These are phyloP conservation scores for Todiramphus saurophagus DNA, from an alignment of 2,113 vertebrate species.

Conservation along the genomic window DNA sequence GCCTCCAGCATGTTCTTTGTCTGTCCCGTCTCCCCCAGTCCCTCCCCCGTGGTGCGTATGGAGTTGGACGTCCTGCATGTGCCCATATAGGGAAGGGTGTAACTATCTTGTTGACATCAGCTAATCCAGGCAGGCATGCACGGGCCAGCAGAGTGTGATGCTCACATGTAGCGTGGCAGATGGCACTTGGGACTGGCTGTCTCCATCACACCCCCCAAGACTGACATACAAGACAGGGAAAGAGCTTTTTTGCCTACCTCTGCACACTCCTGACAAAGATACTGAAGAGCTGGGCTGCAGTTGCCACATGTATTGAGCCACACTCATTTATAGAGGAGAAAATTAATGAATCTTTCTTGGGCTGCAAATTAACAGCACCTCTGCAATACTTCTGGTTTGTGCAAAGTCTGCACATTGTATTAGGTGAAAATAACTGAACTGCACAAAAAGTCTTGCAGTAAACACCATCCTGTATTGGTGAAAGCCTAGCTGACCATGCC, in stretches of 20 bases:
- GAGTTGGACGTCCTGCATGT: not conserved
- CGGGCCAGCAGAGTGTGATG: conserved; percentile 15
- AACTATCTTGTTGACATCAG: not conserved
- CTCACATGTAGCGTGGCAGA: not conserved
- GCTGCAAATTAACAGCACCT: not conserved
- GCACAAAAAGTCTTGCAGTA: not conserved
- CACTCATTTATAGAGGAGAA: not conserved
- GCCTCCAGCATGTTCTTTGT: not conserved
- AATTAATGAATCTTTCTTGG: not conserved
- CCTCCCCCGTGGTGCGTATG: not conserved
- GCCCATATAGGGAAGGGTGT: conserved; percentile 36
- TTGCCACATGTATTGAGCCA: not conserved
- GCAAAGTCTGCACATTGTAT: not conserved
- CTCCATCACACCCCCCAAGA: conserved; percentile 18
- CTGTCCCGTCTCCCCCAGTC: not conserved
- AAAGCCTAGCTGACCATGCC: not conserved
- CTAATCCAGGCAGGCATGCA: conserved; percentile 34
- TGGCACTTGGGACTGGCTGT: conserved; percentile 22
- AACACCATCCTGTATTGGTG: not conserved
- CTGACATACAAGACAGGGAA: not conserved
- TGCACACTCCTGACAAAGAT: not conserved
- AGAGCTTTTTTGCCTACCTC: not conserved
- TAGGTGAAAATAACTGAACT: not conserved
- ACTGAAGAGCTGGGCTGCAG: not conserved
- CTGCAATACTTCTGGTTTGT: not conserved